Evolutionary conservation across 2,888 invertebrate genomes (phyloP).

Genomic region (Ditylenchus weischeri): DNA sequence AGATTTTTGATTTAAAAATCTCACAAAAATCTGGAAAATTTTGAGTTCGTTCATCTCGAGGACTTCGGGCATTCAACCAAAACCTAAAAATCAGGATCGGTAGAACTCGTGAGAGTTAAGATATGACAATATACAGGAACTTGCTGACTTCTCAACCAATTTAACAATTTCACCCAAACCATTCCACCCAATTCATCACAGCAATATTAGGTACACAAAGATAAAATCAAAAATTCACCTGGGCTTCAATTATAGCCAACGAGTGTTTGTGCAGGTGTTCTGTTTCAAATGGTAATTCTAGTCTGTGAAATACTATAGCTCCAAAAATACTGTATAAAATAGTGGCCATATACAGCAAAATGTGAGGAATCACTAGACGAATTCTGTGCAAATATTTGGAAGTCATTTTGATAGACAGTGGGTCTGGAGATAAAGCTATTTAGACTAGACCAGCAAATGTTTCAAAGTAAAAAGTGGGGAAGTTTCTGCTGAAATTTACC

Average conservation of each 20-base stretch:
- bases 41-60: too few relatives aligned
- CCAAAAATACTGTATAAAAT: constrained; percentile 13
- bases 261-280: constrained; percentile 24
- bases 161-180: too few relatives aligned
- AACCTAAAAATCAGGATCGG: too few relatives aligned
- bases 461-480: neutral
- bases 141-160: too few relatives aligned
- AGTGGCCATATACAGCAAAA: constrained; percentile 17
- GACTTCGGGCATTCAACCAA: too few relatives aligned
- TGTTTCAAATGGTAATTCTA: constrained; percentile 14
- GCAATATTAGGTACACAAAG: neutral
- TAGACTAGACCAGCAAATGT: neutral
- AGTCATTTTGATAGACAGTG: neutral
- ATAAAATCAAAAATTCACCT: constrained; percentile 11
- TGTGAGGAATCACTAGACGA: constrained; percentile 12
- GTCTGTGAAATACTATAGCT: constrained; percentile 9
- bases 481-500: too few relatives aligned
- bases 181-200: too few relatives aligned
- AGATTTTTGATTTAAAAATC: too few relatives aligned
- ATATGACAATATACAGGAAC: too few relatives aligned
- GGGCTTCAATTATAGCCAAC: constrained; percentile 21
- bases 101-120: too few relatives aligned
- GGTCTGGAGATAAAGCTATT: neutral
- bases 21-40: too few relatives aligned
- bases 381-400: constrained; percentile 8